Conservation (phyloP, 2,113 vertebrate species). For the Ciconia maguari region DNA sequence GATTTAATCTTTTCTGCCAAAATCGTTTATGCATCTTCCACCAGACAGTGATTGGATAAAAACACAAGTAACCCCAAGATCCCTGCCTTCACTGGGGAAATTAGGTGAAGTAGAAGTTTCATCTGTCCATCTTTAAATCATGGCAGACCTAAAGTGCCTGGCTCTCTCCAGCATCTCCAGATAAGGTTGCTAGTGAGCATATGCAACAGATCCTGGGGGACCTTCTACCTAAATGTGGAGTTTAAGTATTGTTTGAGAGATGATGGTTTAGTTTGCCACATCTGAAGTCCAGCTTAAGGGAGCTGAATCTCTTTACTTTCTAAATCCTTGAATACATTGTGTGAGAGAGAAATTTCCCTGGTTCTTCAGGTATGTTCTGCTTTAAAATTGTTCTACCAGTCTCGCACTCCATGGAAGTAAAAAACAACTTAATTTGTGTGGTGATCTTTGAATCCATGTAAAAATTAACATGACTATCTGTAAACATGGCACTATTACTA, state of each 20-base stretch:
- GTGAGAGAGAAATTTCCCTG: not conserved
- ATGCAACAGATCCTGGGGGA: not conserved
- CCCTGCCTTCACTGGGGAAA: not conserved
- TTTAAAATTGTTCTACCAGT: not conserved
- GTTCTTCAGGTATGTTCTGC: not conserved
- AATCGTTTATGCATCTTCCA: not conserved
- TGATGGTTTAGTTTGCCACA: not conserved
- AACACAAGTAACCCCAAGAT: not conserved
- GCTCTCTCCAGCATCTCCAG: not conserved
- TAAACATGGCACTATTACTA: not conserved
- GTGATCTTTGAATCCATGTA: not conserved
- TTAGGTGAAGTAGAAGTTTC: not conserved
- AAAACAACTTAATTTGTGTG: not conserved
- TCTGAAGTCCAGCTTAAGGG: not conserved
- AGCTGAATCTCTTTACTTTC: not conserved
- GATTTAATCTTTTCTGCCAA: not conserved
- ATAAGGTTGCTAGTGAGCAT: not conserved
- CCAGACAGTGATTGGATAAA: not conserved
- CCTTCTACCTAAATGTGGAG: not conserved
- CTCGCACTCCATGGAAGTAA: not conserved
- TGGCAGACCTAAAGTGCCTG: not conserved
- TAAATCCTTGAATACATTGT: not conserved
- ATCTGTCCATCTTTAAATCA: not conserved
- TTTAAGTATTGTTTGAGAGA: not conserved
- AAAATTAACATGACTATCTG: not conserved